phyloP scores from a whole-genome alignment of 1,140 invertebrate genomes.

The Stegodyphus dumicola region DNA sequence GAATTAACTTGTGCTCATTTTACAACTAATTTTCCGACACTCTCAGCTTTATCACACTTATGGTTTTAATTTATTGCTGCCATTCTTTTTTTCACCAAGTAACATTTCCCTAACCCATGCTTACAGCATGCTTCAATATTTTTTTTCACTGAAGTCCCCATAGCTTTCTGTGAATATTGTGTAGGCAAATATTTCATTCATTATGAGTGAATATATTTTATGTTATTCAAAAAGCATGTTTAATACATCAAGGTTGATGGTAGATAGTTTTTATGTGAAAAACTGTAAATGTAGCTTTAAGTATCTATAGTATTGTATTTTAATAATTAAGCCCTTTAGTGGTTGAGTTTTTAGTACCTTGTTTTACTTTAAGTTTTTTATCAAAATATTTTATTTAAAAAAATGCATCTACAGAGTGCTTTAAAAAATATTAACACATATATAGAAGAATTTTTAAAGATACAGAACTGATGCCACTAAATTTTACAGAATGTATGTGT shows the following conservation, averaged over 20 bases:
- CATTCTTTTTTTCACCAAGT: background rate
- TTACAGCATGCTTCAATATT: background rate
- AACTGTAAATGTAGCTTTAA: too few species aligned
- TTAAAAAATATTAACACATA: too few species aligned
- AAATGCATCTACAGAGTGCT: too few species aligned
- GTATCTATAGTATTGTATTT: too few species aligned
- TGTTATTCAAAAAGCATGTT: constrained; percentile 4
- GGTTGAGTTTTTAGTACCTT: too few species aligned
- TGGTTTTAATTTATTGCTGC: background rate
- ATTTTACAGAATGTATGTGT: too few species aligned
- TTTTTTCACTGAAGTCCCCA: background rate
- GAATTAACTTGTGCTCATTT: constrained; percentile 40
- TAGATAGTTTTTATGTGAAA: too few species aligned
- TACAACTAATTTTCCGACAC: constrained; percentile 39
- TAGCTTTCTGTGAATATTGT: constrained; percentile 49
- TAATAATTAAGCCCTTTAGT: too few species aligned
- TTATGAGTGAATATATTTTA: background rate
- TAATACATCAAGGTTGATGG: background rate
- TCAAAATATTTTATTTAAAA: too few species aligned
- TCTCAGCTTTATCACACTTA: background rate
- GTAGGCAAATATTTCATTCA: constrained; percentile 34
- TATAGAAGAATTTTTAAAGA: too few species aligned
- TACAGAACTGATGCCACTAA: too few species aligned
- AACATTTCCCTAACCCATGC: background rate
- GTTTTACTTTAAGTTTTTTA: too few species aligned